Percentiles rank a stretch among this genome's conserved stretches.
phyloP scores from a whole-genome alignment of 2,797 vertebrate genomes.

The Hybognathus amarus region DNA sequence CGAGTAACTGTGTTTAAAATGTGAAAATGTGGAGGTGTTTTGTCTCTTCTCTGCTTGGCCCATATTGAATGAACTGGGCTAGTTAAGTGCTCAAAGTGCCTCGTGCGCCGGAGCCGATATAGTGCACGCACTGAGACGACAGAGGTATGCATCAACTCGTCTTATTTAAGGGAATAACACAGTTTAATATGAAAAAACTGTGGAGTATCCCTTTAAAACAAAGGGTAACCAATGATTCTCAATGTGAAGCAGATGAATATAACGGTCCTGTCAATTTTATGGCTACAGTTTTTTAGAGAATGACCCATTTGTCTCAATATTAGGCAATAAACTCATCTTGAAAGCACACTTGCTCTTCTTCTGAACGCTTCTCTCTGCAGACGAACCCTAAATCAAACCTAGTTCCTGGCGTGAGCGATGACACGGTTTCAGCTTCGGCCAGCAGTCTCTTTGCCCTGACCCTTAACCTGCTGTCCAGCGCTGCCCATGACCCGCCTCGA shows the following conservation, averaged over 20 bases:
- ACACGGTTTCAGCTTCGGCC: slow-evolving; percentile 70
- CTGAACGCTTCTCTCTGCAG: slow-evolving; percentile 29
- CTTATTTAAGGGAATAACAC: too few species aligned
- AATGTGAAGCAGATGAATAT: neutral
- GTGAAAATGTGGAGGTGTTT: too few species aligned
- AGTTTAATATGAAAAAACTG: too few species aligned
- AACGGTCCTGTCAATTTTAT: neutral
- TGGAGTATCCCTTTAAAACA: too few species aligned
- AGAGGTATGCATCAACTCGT: too few species aligned
- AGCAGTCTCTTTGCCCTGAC: slow-evolving; percentile 79
- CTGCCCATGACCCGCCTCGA: slow-evolving; percentile 65
- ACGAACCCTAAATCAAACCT: neutral
- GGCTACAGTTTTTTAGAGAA: neutral
- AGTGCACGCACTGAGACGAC: too few species aligned
- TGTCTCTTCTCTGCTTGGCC: too few species aligned
- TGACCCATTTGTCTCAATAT: neutral
- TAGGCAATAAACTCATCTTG: neutral
- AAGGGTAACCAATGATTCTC: too few species aligned
- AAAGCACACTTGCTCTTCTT: neutral
- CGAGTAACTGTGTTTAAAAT: too few species aligned
- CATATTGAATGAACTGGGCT: too few species aligned
- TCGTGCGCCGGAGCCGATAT: too few species aligned
- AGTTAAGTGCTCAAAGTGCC: too few species aligned
- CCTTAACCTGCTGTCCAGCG: slow-evolving; percentile 80
- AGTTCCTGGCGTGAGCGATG: neutral